A percentile compares a stretch with the other conserved stretches of the same genome.
Evolutionary conservation across 1,140 invertebrate genomes (phyloP).

Genomic region (Antheraea pernyi): DNA sequence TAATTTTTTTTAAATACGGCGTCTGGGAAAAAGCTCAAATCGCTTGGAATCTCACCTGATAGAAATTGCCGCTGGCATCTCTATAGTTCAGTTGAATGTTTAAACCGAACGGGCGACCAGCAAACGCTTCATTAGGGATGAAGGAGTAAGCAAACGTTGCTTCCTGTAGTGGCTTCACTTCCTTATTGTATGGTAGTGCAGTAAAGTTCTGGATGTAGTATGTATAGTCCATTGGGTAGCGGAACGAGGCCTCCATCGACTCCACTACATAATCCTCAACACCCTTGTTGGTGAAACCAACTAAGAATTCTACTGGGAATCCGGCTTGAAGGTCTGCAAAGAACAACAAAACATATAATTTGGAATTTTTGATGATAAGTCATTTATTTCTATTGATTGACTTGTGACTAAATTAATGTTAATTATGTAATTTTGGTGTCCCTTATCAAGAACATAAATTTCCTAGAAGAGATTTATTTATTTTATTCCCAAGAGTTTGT

Average conservation of each 20-base stretch:
- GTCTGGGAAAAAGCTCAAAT: too few species aligned
- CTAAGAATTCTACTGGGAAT: constrained; percentile 94
- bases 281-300: constrained; percentile 98
- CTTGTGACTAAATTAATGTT: too few species aligned
- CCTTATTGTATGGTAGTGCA: constrained; percentile 89
- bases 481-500: too few species aligned
- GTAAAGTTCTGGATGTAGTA: constrained; percentile 98
- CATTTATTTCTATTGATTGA: too few species aligned
- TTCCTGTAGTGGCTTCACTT: constrained; percentile 95
- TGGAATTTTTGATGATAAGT: too few species aligned
- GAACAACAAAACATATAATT: too few species aligned
- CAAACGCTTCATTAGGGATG: constrained; percentile 96
- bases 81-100: constrained; percentile 96
- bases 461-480: too few species aligned
- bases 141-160: constrained; percentile 98
- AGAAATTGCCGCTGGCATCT: constrained; percentile 84
- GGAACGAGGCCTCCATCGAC: constrained; percentile 97
- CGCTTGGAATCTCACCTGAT: constrained; percentile 71
- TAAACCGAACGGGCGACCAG: constrained; percentile 96
- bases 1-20: too few species aligned
- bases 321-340: constrained; percentile 94
- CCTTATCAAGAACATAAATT: too few species aligned
- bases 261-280: constrained; percentile 94
- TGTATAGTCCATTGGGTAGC: constrained; percentile 98
- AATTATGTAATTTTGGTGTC: too few species aligned